Conservation (phyloP, 2,888 invertebrate genomes). For the Tiphia femorata region DNA sequence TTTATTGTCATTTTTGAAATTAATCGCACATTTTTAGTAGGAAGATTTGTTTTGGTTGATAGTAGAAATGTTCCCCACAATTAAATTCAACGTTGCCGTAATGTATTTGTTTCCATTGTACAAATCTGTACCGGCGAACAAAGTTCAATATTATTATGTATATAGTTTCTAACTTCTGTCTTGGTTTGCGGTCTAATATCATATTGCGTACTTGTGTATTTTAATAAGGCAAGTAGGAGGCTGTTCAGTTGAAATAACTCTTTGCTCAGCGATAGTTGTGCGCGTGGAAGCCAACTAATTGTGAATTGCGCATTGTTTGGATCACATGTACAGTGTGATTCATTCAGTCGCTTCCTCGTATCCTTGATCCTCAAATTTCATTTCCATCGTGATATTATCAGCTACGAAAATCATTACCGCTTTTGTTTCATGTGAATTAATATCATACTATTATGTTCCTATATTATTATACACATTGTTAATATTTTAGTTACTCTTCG, state of each 20-base stretch:
- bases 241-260: slow-evolving; percentile 64
- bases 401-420: slow-evolving; percentile 3
- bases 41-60: too few species aligned
- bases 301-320: slow-evolving; percentile 50
- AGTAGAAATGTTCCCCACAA: too few species aligned
- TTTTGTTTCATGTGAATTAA: neutral
- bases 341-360: slow-evolving; percentile 53
- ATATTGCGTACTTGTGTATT: slow-evolving; percentile 19
- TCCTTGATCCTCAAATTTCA: slow-evolving; percentile 35
- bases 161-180: too few species aligned
- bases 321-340: slow-evolving; percentile 57
- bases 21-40: too few species aligned
- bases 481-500: too few species aligned
- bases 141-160: too few species aligned
- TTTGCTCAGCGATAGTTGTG: slow-evolving; percentile 68
- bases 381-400: slow-evolving; percentile 21
- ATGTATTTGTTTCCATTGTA: too few species aligned
- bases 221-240: slow-evolving; percentile 23
- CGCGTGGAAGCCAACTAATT: slow-evolving; percentile 66
- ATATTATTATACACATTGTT: neutral
- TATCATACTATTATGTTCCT: neutral
- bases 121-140: too few species aligned
- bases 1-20: too few species aligned
- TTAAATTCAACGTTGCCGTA: too few species aligned
- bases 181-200: too few species aligned